Evolutionary conservation across 2,113 vertebrate species (phyloP).

Genomic region (Mustela nigripes): DNA sequence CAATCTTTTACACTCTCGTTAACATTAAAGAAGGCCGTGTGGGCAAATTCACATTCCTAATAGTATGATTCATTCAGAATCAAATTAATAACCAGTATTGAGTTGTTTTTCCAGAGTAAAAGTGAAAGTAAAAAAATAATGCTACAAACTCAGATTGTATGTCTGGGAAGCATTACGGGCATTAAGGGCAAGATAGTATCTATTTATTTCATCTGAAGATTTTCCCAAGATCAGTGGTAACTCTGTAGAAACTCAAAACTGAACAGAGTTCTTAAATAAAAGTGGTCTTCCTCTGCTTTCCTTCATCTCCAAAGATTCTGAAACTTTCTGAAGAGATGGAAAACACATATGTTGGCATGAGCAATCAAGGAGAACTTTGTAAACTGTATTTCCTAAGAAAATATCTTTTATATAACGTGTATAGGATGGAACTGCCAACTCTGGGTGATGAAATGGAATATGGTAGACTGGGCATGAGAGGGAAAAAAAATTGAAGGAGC

Average conservation of each 20-base stretch:
- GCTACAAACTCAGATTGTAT: background rate
- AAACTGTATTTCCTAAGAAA: conserved; percentile 11
- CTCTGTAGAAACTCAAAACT: background rate
- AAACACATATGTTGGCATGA: background rate
- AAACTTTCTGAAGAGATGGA: background rate
- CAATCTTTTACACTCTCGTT: conserved; percentile 52
- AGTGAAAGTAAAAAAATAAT: conserved; percentile 53
- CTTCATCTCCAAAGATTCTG: background rate
- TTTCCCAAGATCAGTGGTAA: background rate
- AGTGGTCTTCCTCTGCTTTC: background rate
- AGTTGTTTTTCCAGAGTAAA: conserved; percentile 76
- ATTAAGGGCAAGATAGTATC: background rate
- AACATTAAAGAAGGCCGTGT: conserved; percentile 22
- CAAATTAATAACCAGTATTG: conserved; percentile 70
- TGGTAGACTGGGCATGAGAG: background rate
- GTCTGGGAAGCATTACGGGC: background rate
- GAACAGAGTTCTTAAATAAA: background rate
- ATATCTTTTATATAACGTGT: background rate
- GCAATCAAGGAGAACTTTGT: background rate
- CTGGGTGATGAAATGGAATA: background rate
- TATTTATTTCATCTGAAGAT: background rate
- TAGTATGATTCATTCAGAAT: conserved; percentile 64
- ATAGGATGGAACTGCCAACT: background rate
- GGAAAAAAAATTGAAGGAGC: background rate
- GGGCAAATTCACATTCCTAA: conserved; percentile 56